These are phyloP conservation scores for Pollicipes pollicipes DNA, from an alignment of 1,140 invertebrate species.

Conservation along the genomic window DNA sequence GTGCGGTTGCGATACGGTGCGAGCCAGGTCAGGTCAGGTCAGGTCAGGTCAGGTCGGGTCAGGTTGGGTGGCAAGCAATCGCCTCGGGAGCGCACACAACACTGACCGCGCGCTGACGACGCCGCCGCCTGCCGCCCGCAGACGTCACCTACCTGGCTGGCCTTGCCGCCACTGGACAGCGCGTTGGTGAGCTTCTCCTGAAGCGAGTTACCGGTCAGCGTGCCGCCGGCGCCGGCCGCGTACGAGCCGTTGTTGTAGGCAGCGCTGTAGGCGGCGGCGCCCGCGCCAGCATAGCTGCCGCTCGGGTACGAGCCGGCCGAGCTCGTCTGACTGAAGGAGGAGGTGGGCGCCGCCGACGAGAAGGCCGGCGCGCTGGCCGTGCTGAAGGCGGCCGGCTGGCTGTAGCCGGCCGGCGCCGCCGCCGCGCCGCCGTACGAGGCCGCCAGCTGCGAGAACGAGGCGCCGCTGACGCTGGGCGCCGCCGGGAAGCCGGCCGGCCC, in stretches of 20 bases:
- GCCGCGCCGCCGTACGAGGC: background rate
- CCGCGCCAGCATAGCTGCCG: background rate
- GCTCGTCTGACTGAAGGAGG: background rate
- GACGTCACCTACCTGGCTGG: background rate
- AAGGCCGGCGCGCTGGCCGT: too few species aligned
- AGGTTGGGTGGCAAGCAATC: too few species aligned
- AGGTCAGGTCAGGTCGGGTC: too few species aligned
- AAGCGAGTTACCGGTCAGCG: background rate
- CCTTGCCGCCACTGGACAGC: background rate
- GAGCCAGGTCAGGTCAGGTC: background rate
- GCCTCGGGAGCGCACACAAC: background rate
- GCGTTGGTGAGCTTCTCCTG: background rate
- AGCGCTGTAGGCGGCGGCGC: too few species aligned
- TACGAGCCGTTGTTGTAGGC: background rate
- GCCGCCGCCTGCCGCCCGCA: background rate
- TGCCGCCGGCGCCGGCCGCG: too few species aligned
- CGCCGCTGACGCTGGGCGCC: background rate
- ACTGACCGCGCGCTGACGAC: too few species aligned
- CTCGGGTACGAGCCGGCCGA: background rate
- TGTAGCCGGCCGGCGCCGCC: background rate
- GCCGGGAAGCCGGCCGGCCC: background rate
- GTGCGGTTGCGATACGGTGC: too few species aligned
- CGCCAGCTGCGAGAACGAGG: background rate
- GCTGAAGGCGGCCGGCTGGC: background rate
- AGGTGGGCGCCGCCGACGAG: background rate